A percentile compares a stretch with the other conserved stretches of the same genome.
phyloP scores from a whole-genome alignment of 2,888 invertebrate species.

The Baronia brevicornis region DNA sequence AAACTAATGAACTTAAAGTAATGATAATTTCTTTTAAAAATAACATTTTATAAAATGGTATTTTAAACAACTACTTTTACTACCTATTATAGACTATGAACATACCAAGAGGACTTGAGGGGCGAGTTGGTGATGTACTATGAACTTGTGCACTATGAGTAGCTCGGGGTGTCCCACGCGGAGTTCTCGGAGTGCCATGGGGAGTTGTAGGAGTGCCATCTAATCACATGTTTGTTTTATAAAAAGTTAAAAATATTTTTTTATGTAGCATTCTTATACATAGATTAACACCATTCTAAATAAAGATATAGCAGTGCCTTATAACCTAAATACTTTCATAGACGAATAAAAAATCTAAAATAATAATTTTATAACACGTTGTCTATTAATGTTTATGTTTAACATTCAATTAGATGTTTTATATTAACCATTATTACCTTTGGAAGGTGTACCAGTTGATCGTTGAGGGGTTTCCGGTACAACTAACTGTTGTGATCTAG shows the following conservation, averaged over 20 bases:
- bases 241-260: too few species aligned
- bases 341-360: not conserved
- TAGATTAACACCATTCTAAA: too few species aligned
- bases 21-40: too few species aligned
- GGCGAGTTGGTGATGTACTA: conserved; percentile 57
- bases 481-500: conserved; percentile 59
- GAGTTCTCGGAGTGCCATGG: conserved; percentile 37
- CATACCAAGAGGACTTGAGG: conserved; percentile 65
- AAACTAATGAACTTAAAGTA: too few species aligned
- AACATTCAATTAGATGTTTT: too few species aligned
- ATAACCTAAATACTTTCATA: too few species aligned
- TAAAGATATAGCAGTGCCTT: too few species aligned
- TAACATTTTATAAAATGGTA: too few species aligned
- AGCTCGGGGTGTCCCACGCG: conserved; percentile 34
- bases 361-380: not conserved
- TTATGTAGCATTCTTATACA: too few species aligned
- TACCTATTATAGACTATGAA: too few species aligned
- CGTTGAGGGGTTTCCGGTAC: conserved; percentile 70
- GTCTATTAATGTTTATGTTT: not conserved
- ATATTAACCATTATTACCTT: conserved; percentile 33
- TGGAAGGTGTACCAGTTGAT: conserved; percentile 56
- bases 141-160: conserved; percentile 40
- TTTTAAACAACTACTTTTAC: too few species aligned
- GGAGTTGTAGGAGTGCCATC: conserved; percentile 32
- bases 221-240: too few species aligned